Percentiles rank a stretch among this genome's conserved stretches.
phyloP scores from a whole-genome alignment of 2,888 invertebrate genomes.

The Epinotia brunnichana region DNA sequence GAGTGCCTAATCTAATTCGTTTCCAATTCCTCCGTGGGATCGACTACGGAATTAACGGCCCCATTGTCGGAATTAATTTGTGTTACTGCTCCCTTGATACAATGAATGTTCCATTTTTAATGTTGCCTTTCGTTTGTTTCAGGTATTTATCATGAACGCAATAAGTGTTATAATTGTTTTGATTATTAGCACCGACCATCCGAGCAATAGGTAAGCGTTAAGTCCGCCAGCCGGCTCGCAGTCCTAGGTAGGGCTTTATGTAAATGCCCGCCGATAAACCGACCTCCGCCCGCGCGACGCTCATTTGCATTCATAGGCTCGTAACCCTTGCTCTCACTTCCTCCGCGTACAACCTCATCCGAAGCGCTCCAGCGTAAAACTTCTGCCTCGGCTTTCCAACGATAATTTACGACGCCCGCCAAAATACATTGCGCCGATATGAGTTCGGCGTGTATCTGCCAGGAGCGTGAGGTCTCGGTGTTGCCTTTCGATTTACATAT shows the following conservation, averaged over 20 bases:
- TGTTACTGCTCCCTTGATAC: conserved; percentile 27
- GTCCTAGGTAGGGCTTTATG: conserved; percentile 69
- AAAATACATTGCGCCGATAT: conserved; percentile 79
- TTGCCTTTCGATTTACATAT: conserved; percentile 82
- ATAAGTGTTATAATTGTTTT: conserved; percentile 47
- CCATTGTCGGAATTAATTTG: conserved; percentile 32
- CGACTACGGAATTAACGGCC: conserved; percentile 45
- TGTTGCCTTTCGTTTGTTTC: conserved; percentile 55
- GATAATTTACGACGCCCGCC: conserved; percentile 81
- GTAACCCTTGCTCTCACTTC: conserved; percentile 79
- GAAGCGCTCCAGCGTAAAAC: conserved; percentile 71
- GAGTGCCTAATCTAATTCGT: conserved; percentile 50
- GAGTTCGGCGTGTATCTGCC: conserved; percentile 64
- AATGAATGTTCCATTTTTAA: conserved; percentile 37
- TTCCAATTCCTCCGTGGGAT: conserved; percentile 50
- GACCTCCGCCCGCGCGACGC: conserved; percentile 71
- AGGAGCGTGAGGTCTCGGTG: conserved; percentile 73
- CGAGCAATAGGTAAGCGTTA: conserved; percentile 58
- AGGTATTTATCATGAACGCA: conserved; percentile 66
- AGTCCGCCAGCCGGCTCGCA: conserved; percentile 67
- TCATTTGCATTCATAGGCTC: conserved; percentile 84
- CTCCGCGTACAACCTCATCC: conserved; percentile 70
- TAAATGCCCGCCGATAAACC: conserved; percentile 79
- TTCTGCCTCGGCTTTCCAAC: conserved; percentile 76
- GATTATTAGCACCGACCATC: conserved; percentile 50